phyloP scores from a whole-genome alignment of 2,888 invertebrate genomes.

The Oasisia sp. region DNA sequence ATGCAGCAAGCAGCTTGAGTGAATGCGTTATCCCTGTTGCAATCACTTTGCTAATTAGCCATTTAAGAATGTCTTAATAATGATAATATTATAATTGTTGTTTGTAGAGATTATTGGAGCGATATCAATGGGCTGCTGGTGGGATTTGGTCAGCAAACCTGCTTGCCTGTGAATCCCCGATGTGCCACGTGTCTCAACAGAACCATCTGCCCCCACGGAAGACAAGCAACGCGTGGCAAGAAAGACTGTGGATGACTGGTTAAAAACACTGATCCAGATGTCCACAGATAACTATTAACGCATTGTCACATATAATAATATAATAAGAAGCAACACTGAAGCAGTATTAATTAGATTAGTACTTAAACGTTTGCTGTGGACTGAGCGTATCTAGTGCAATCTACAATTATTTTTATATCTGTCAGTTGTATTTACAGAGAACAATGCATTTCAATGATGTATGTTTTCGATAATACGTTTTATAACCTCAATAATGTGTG shows the following conservation, averaged over 20 bases:
- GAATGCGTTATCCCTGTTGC: too few relatives aligned
- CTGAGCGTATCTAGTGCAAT: background rate
- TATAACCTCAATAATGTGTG: too few relatives aligned
- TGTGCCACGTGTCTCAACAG: constrained; percentile 85
- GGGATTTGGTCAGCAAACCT: constrained; percentile 96
- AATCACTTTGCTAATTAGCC: background rate
- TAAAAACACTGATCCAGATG: background rate
- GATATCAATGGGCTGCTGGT: constrained; percentile 82
- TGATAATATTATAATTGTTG: background rate
- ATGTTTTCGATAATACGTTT: too few relatives aligned
- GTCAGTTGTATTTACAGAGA: background rate
- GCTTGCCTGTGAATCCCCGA: constrained; percentile 83
- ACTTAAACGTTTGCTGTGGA: background rate
- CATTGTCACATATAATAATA: constrained; percentile 6
- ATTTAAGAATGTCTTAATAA: constrained; percentile 17
- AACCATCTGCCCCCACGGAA: constrained; percentile 77
- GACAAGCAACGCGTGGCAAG: background rate
- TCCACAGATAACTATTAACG: background rate
- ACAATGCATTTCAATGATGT: too few relatives aligned
- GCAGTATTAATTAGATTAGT: constrained; percentile 18
- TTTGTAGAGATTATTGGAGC: constrained; percentile 62
- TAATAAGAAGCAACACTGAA: constrained; percentile 30
- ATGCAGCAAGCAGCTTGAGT: too few relatives aligned
- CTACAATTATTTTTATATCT: background rate
- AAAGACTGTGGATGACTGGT: constrained; percentile 21